A percentile compares a stretch with the other conserved stretches of the same genome.
phyloP scores from a whole-genome alignment of 2,797 vertebrate genomes.

The Anguilla pacifica region DNA sequence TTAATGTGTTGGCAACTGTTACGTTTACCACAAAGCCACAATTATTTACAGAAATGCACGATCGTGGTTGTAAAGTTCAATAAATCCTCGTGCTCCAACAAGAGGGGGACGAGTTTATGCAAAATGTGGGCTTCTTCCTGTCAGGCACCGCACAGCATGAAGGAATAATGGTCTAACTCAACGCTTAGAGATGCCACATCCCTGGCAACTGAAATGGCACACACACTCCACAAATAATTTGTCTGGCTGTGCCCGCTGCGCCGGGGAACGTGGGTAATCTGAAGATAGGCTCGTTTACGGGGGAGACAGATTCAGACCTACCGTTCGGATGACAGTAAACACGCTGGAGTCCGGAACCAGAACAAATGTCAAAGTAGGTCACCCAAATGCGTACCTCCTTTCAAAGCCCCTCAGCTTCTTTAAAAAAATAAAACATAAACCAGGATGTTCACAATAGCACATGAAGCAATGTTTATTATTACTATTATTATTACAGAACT shows the following conservation, averaged over 20 bases:
- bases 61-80: constrained; percentile 1
- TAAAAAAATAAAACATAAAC: neutral
- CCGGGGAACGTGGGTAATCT: constrained; percentile 36
- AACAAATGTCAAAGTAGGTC: constrained; percentile 48
- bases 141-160: constrained; percentile 33
- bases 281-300: constrained; percentile 39
- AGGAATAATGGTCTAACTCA: constrained; percentile 27
- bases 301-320: constrained; percentile 37
- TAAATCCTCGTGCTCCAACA: constrained; percentile 1
- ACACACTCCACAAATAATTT: constrained; percentile 43
- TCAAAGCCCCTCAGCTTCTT: neutral
- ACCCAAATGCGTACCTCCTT: constrained; percentile 7
- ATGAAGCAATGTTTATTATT: neutral
- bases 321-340: constrained; percentile 34
- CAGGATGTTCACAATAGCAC: neutral
- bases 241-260: constrained; percentile 42
- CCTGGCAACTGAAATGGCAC: constrained; percentile 38
- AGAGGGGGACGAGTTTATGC: constrained; percentile 32
- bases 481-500: neutral
- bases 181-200: constrained; percentile 26
- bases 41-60: neutral
- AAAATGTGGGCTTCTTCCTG: constrained; percentile 37
- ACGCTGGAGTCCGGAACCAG: constrained; percentile 27
- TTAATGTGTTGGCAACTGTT: neutral
- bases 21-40: neutral